Conservation (phyloP, 2,888 invertebrate genomes). For the Rhamnusium bicolor region DNA sequence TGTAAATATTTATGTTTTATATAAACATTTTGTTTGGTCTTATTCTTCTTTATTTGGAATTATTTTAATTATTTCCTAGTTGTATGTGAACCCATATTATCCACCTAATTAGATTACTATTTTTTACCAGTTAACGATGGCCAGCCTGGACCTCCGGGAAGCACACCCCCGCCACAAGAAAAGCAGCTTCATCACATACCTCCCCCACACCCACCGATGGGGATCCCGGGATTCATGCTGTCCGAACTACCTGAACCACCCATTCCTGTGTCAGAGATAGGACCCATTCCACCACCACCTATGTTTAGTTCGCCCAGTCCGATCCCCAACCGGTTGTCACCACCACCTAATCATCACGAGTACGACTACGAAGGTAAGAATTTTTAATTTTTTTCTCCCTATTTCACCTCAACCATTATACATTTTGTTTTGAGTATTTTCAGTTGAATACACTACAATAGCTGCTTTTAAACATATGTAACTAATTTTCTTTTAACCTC, state of each 20-base stretch:
- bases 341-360: conserved; percentile 66
- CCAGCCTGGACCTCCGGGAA: conserved; percentile 68
- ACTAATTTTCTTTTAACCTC: no score
- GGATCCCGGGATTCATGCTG: conserved; percentile 75
- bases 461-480: no score
- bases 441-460: no score
- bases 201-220: conserved; percentile 48
- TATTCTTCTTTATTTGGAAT: conserved; percentile 7
- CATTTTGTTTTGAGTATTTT: no score
- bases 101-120: neutral
- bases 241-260: conserved; percentile 94
- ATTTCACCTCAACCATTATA: no score
- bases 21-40: no score
- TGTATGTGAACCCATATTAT: neutral
- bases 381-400: neutral
- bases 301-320: conserved; percentile 95
- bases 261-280: conserved; percentile 93
- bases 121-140: conserved; percentile 75
- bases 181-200: conserved; percentile 65
- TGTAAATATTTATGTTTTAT: no score
- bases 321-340: conserved; percentile 72
- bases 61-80: conserved; percentile 6
- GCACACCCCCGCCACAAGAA: conserved; percentile 69
- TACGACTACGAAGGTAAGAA: conserved; percentile 79
- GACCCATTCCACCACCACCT: conserved; percentile 87